Percentiles rank a stretch among this genome's conserved stretches.
Evolutionary conservation across 2,888 invertebrate species (phyloP).

Genomic region (Tanypteryx hageni): DNA sequence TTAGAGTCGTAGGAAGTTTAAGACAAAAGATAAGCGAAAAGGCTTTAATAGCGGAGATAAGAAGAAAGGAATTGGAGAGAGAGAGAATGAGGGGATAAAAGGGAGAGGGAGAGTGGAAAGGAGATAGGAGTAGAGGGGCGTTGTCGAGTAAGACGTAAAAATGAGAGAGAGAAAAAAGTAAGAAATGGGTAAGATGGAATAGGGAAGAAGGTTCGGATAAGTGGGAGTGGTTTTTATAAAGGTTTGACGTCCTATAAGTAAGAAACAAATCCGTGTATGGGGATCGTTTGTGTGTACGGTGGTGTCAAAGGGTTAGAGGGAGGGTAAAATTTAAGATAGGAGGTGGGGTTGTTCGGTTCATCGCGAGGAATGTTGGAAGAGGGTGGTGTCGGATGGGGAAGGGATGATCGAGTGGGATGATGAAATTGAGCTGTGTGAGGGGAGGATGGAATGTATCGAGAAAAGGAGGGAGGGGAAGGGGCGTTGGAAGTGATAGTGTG

Average conservation of each 20-base stretch:
- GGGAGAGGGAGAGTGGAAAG: not conserved
- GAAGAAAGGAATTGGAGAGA: not conserved
- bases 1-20: not conserved
- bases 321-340: too few relatives aligned
- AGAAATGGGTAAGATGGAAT: not conserved
- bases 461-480: not conserved
- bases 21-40: conserved; percentile 32
- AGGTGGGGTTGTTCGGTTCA: too few relatives aligned
- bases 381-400: not conserved
- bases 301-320: not conserved
- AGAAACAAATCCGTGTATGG: not conserved
- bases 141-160: too few relatives aligned
- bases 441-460: not conserved
- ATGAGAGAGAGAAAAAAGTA: not conserved
- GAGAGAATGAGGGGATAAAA: not conserved
- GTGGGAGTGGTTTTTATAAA: not conserved
- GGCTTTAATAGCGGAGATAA: conserved; percentile 25
- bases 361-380: too few relatives aligned
- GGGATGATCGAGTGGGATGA: not conserved
- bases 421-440: not conserved
- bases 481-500: not conserved
- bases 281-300: not conserved
- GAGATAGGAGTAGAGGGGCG: not conserved
- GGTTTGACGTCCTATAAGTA: not conserved
- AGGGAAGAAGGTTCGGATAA: not conserved